Base-by-base conservation (phyloP, 2,113 vertebrate genomes). In the Xenus cinereus region DNA sequence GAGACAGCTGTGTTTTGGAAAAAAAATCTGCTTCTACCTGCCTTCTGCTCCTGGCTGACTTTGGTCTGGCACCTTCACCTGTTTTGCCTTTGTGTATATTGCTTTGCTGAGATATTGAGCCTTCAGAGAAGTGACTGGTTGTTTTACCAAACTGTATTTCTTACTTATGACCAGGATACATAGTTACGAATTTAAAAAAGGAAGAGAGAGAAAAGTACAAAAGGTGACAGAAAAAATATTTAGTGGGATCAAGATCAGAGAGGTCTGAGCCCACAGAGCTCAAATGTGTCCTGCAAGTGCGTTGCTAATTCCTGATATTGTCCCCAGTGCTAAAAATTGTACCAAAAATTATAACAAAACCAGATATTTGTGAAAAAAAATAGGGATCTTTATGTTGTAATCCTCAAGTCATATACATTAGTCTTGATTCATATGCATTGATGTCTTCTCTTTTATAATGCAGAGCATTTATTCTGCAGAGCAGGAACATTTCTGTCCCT, bases 401-500 rank as follows among this genome's bases (percentile, higher is more conserved):
- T 84, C 51, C 21, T 37, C 32, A 76, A 84, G 9, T 77, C 26
- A 22, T 86, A 72, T 43, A 66, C 11, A 66, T 72, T 78, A n/a
- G 22, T 35, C 21, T 91, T 91, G 48, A 60, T 82, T 84, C 30
- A n/a, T 51, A 97, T 89, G 87, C 83, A 95, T 72, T 7, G 28
- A 66, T 43, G 11, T 89, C 84, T 96, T 74, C 43, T 90, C 88
- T 89, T 82, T 93, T 93, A 91, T 91, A 90, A 94, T 81, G 77
- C 37, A 95, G 75, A 95, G 24, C 56, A 96, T 96, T 97, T 96
- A 90, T 96, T 97, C 96, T 94, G 69, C 28, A n/a, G n/a, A 97
- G 69, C 88, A 87, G 69, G 71, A 97, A 91, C 76, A 83, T 97
- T 97, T 96, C 79, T 86, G 17, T 35, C 54, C 69, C 64, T 84